Evolutionary conservation across 1,140 invertebrate species (phyloP).

Genomic region (Meloidogyne hapla): DNA sequence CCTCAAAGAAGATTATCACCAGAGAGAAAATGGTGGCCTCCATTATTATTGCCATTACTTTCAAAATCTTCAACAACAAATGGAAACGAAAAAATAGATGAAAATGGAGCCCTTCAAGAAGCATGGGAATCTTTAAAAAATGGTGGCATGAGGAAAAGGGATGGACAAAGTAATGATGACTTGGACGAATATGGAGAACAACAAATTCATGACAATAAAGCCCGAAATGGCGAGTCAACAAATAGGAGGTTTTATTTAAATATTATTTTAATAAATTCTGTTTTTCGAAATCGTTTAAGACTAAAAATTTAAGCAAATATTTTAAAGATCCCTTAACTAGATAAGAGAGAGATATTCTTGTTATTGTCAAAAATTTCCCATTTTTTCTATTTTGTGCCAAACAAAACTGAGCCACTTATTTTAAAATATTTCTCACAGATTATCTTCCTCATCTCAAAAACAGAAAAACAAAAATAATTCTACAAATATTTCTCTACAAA

Average conservation of each 20-base stretch:
- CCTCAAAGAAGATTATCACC: not conserved
- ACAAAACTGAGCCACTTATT: not conserved
- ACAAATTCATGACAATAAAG: not conserved
- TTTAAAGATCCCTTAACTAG: not conserved
- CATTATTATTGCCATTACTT: not conserved
- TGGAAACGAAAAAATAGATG: not conserved
- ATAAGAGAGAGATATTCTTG: not conserved
- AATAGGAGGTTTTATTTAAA: not conserved
- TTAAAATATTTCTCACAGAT: not conserved
- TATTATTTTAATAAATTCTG: not conserved
- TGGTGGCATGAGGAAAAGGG: not conserved
- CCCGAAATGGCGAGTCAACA: not conserved
- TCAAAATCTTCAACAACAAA: not conserved
- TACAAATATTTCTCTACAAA: not conserved
- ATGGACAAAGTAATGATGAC: not conserved
- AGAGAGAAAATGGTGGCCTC: not conserved
- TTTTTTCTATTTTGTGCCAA: not conserved
- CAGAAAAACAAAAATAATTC: not conserved
- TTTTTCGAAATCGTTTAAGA: not conserved
- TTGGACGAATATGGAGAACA: not conserved
- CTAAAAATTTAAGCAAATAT: not conserved
- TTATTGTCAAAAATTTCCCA: not conserved
- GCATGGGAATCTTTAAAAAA: slow-evolving; percentile 1
- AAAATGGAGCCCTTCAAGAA: not conserved
- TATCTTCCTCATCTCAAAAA: not conserved